Conservation (phyloP, 2,797 vertebrate species). For the Argentina silus region DNA sequence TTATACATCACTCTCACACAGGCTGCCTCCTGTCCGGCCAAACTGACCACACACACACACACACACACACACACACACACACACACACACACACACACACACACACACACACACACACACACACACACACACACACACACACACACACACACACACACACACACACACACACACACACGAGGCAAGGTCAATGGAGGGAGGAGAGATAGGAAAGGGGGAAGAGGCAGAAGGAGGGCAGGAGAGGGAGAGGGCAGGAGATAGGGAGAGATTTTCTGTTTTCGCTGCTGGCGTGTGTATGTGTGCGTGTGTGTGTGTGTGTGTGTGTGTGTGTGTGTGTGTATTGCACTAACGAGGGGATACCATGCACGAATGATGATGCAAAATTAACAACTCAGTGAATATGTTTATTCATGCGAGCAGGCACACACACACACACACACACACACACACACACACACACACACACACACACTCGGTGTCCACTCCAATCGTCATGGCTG, state of each 20-base stretch:
- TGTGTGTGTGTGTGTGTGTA: slow-evolving; percentile 13
- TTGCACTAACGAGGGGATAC: not conserved
- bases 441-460: slow-evolving; percentile 18
- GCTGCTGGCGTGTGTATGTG: not conserved
- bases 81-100: slow-evolving; percentile 2
- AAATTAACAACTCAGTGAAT: no score
- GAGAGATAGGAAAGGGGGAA: not conserved
- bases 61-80: not conserved
- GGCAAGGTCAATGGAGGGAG: not conserved
- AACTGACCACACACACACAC: slow-evolving; percentile 7
- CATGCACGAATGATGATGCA: not conserved
- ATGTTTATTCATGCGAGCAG: not conserved
- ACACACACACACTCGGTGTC: not conserved
- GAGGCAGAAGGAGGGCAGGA: not conserved
- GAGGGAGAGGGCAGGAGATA: not conserved
- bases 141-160: not conserved
- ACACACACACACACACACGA: not conserved
- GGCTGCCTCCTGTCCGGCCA: not conserved
- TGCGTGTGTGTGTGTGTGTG: slow-evolving; percentile 11
- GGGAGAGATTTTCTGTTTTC: not conserved
- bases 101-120: not conserved
- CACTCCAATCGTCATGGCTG: not conserved
- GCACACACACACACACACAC: not conserved
- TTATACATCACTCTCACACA: not conserved
- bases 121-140: not conserved